A percentile compares a stretch with the other conserved stretches of the same genome.
phyloP scores from a whole-genome alignment of 2,797 vertebrate species.

The Gymnopithys bicolor region DNA sequence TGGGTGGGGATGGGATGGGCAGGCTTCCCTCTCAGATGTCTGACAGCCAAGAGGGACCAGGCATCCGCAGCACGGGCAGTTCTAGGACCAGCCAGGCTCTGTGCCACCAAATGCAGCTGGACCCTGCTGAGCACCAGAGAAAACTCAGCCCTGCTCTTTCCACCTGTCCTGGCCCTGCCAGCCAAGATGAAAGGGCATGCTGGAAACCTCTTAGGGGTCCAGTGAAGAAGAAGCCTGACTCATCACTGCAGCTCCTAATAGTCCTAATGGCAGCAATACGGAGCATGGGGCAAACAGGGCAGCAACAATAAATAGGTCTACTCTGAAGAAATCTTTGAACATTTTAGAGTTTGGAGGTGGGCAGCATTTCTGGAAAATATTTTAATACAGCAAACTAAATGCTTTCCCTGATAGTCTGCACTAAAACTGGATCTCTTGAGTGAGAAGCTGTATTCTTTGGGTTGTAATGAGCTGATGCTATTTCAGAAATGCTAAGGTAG shows the following conservation, averaged over 20 bases:
- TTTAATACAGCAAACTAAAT: constrained; percentile 21
- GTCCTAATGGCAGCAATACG: background rate
- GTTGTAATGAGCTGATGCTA: constrained; percentile 5
- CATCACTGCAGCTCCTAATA: background rate
- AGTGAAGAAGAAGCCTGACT: background rate
- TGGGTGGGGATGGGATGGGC: background rate
- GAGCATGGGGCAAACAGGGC: background rate
- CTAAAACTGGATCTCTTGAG: constrained; percentile 11
- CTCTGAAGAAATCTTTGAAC: background rate
- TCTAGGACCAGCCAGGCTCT: rapidly evolving
- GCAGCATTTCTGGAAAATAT: constrained; percentile 15
- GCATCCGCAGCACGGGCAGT: rapidly evolving
- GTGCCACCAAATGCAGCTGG: background rate
- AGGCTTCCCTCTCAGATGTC: background rate
- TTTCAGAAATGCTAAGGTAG: constrained; percentile 4
- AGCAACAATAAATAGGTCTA: background rate
- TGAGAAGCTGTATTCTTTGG: background rate
- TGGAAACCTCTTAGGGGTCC: background rate
- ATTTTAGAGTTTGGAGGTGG: constrained; percentile 40
- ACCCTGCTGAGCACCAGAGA: rapidly evolving
- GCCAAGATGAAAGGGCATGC: background rate
- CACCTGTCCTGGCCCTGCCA: background rate
- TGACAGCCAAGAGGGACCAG: background rate
- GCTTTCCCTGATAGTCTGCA: constrained; percentile 18
- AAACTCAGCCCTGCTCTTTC: background rate